Conservation (phyloP, 2,888 invertebrate genomes). For the Xestia rhomboidea region DNA sequence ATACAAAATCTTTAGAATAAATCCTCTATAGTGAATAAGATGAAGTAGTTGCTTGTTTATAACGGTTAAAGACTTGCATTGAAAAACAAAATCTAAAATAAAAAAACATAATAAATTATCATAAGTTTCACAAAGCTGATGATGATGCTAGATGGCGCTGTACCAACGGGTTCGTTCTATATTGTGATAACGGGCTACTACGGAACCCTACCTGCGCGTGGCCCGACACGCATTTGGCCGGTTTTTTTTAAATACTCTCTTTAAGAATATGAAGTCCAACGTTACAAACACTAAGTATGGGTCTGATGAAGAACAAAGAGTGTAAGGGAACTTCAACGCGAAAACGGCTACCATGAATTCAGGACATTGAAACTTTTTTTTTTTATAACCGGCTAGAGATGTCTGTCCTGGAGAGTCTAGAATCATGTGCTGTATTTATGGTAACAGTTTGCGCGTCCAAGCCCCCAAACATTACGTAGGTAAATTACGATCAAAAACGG, state of each 20-base stretch:
- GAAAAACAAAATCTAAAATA: too few relatives aligned
- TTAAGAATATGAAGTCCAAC: background rate
- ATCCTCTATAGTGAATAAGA: too few relatives aligned
- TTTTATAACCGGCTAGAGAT: background rate
- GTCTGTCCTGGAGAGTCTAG: background rate
- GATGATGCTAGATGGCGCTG: too few relatives aligned
- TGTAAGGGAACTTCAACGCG: background rate
- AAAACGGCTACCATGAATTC: background rate
- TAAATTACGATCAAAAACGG: background rate
- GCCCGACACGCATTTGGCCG: too few relatives aligned
- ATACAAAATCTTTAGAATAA: too few relatives aligned
- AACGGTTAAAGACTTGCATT: too few relatives aligned
- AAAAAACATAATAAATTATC: too few relatives aligned
- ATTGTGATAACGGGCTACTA: too few relatives aligned
- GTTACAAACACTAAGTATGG: background rate
- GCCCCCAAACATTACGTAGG: background rate
- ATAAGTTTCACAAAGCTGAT: too few relatives aligned
- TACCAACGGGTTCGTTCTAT: too few relatives aligned
- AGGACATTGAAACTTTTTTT: background rate
- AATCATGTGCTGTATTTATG: background rate
- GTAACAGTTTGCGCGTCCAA: background rate
- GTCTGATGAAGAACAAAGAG: background rate
- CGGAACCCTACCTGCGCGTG: too few relatives aligned
- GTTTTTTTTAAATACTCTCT: background rate
- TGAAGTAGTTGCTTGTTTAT: too few relatives aligned